These are phyloP conservation scores for Cheilosia grossa DNA, from an alignment of 2,888 invertebrate genomes.

Conservation along the genomic window DNA sequence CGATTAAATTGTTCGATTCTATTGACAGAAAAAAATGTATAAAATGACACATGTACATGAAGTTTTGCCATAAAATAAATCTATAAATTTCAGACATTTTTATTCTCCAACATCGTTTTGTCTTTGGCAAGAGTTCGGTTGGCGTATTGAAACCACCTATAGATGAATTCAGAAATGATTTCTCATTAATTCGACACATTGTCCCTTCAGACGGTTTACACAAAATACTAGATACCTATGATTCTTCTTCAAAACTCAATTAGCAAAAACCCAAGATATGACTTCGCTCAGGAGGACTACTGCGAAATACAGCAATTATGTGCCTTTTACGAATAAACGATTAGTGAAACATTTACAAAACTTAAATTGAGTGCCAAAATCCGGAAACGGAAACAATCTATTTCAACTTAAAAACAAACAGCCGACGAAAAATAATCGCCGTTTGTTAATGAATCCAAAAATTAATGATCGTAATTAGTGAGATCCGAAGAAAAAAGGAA, in stretches of 20 bases:
- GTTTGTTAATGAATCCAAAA: constrained; percentile 32
- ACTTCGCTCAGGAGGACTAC: neutral
- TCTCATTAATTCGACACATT: no score
- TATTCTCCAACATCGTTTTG: no score
- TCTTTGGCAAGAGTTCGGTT: no score
- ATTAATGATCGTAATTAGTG: constrained; percentile 58
- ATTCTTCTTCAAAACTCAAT: neutral
- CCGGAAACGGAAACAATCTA: constrained; percentile 65
- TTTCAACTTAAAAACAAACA: constrained; percentile 44
- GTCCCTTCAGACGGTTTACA: no score
- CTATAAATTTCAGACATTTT: no score
- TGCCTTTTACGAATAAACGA: neutral
- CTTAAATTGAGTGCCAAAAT: neutral
- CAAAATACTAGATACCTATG: neutral
- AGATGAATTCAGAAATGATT: no score
- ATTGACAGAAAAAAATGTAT: no score
- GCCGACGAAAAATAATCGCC: constrained; percentile 34
- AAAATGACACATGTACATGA: no score
- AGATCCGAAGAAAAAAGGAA: constrained; percentile 8
- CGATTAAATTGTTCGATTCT: no score
- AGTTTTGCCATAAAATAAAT: no score
- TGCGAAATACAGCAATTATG: neutral
- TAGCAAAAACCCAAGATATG: neutral
- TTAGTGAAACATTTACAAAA: no score
- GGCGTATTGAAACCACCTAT: no score